These are phyloP conservation scores for Drosophila infuscata DNA, from an alignment of 2,888 invertebrate genomes.

Conservation along the genomic window DNA sequence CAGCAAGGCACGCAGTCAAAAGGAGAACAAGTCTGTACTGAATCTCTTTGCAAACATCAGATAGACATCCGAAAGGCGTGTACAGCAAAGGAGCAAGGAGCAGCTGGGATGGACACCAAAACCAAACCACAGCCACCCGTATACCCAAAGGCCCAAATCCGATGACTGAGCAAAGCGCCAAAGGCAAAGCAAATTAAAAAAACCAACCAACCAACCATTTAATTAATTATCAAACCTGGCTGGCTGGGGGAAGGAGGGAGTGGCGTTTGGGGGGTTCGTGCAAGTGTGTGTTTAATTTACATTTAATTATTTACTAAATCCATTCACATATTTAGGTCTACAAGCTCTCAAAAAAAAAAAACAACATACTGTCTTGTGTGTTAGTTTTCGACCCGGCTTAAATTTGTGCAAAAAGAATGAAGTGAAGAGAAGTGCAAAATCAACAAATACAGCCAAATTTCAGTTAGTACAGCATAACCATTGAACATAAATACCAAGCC, in stretches of 20 bases:
- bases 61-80: conserved; percentile 82
- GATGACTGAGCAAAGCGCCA: conserved; percentile 70
- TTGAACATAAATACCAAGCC: conserved; percentile 1
- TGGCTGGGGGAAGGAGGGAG: conserved; percentile 5
- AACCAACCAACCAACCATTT: conserved; percentile 23
- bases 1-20: conserved; percentile 97
- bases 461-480: conserved; percentile 4
- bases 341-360: background rate
- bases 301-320: background rate
- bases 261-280: background rate
- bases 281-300: conserved; percentile 15
- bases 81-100: background rate
- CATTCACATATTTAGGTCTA: background rate
- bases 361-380: background rate
- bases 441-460: conserved; percentile 23
- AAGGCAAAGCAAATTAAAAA: conserved; percentile 56
- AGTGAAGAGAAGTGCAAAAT: background rate
- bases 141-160: background rate
- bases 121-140: background rate
- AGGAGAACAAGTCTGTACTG: conserved; percentile 96
- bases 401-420: background rate
- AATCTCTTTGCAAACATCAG: conserved; percentile 96
- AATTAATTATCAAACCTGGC: conserved; percentile 22
- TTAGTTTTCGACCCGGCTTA: conserved; percentile 10
- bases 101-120: background rate